Conservation (phyloP, 2,113 vertebrate genomes). For the Xenopus laevis region DNA sequence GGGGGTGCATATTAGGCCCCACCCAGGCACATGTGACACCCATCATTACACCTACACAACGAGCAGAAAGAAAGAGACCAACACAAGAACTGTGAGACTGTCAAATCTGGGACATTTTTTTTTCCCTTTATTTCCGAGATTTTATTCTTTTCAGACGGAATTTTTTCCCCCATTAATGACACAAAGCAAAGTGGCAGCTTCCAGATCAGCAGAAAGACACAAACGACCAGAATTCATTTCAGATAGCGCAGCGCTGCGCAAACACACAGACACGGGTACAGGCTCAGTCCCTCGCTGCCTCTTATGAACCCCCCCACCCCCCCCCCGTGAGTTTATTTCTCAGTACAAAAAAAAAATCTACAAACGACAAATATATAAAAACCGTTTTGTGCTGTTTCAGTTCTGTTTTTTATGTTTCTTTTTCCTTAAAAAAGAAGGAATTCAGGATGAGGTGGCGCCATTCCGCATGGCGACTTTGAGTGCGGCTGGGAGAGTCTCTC, state of each 20-base stretch:
- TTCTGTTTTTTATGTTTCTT: slow-evolving; percentile 64
- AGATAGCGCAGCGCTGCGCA: slow-evolving; percentile 83
- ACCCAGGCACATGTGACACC: no score
- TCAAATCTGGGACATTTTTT: slow-evolving; percentile 3
- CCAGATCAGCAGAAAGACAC: slow-evolving; percentile 66
- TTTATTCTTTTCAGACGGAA: slow-evolving; percentile 5
- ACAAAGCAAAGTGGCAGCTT: slow-evolving; percentile 54
- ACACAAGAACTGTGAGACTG: not conserved
- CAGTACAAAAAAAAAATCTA: slow-evolving; percentile 88
- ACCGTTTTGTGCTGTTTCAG: slow-evolving; percentile 83
- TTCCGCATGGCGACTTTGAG: slow-evolving; percentile 52
- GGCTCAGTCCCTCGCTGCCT: slow-evolving; percentile 9
- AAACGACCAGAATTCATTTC: slow-evolving; percentile 74
- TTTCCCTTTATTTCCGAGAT: slow-evolving; percentile 12
- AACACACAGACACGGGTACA: slow-evolving; percentile 81
- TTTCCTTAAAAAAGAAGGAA: slow-evolving; percentile 77
- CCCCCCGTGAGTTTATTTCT: slow-evolving; percentile 57
- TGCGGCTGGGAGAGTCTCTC: slow-evolving; percentile 3
- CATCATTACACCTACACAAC: not conserved
- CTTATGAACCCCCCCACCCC: slow-evolving; percentile 52
- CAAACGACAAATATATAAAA: slow-evolving; percentile 97
- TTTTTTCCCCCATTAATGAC: slow-evolving; percentile 58
- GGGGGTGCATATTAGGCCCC: no score
- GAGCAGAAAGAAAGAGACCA: not conserved
- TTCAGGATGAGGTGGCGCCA: slow-evolving; percentile 63